These are phyloP conservation scores for Tilapia sparmanii DNA, from an alignment of 2,113 vertebrate species.

Conservation along the genomic window DNA sequence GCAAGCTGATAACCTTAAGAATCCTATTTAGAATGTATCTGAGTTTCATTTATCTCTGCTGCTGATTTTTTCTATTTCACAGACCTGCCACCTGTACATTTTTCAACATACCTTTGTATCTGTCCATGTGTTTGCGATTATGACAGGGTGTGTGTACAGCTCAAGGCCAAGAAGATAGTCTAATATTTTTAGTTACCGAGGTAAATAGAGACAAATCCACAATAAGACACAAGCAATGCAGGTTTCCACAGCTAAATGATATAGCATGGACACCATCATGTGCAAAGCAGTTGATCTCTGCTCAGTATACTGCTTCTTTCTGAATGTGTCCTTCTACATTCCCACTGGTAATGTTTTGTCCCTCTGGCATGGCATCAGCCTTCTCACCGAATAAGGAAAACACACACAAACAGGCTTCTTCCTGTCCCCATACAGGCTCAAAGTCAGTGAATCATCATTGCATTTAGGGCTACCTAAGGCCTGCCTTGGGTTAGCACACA, in stretches of 20 bases:
- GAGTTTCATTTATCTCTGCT: slow-evolving; percentile 23
- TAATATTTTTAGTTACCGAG: slow-evolving; percentile 54
- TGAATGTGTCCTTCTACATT: background rate
- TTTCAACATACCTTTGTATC: background rate
- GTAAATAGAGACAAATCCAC: slow-evolving; percentile 50
- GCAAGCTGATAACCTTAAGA: slow-evolving; percentile 48
- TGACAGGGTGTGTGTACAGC: background rate
- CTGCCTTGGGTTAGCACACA: background rate
- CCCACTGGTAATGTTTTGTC: background rate
- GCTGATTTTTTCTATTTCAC: background rate
- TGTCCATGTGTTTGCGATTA: background rate
- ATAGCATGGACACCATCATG: background rate
- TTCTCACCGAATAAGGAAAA: background rate
- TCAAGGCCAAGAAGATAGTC: slow-evolving; percentile 34
- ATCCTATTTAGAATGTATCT: slow-evolving; percentile 38
- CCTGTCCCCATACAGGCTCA: background rate
- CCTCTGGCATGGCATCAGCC: background rate
- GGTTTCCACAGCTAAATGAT: background rate
- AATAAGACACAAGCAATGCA: background rate
- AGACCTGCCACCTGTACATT: slow-evolving; percentile 2
- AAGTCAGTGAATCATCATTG: slow-evolving; percentile 34
- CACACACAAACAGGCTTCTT: background rate
- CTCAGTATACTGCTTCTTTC: background rate
- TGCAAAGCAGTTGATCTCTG: background rate
- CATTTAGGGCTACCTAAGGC: slow-evolving; percentile 32